Percentiles rank a stretch among this genome's conserved stretches.
Conservation (phyloP, 1,140 invertebrate genomes). For the Dolichoris vasculosae region DNA sequence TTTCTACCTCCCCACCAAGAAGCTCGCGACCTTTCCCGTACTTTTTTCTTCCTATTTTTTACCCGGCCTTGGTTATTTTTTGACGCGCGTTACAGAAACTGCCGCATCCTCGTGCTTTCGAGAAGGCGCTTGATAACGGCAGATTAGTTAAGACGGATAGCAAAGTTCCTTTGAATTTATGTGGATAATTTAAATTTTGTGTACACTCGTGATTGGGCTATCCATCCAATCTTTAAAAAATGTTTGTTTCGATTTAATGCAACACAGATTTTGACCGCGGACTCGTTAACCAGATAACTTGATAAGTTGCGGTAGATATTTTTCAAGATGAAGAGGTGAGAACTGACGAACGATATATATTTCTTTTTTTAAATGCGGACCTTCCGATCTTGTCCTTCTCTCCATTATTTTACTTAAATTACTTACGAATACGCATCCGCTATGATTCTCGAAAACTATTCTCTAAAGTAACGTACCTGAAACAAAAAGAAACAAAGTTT, state of each 20-base stretch:
- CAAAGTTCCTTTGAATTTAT: conserved; percentile 1
- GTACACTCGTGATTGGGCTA: not conserved
- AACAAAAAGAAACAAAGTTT: not conserved
- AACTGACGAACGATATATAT: not conserved
- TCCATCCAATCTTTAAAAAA: conserved; percentile 14
- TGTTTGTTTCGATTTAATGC: conserved; percentile 15
- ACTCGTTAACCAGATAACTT: not conserved
- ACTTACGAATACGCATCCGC: not conserved
- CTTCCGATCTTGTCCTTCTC: not conserved
- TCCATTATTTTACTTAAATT: not conserved
- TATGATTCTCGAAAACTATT: not conserved
- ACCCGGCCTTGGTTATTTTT: not conserved
- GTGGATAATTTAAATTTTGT: conserved; percentile 29
- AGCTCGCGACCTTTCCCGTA: not conserved
- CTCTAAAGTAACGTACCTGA: conserved; percentile 8
- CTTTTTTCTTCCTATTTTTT: not conserved
- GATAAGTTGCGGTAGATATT: conserved; percentile 3
- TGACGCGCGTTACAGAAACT: not conserved
- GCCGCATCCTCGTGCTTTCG: not conserved
- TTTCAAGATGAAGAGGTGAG: not conserved
- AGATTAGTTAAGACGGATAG: conserved; percentile 21
- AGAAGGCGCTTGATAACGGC: not conserved
- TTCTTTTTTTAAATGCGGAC: not conserved
- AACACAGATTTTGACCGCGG: not conserved
- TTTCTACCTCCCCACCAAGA: not conserved